These are phyloP conservation scores for Puntigrus tetrazona DNA, from an alignment of 2,113 vertebrate genomes.

Conservation along the genomic window DNA sequence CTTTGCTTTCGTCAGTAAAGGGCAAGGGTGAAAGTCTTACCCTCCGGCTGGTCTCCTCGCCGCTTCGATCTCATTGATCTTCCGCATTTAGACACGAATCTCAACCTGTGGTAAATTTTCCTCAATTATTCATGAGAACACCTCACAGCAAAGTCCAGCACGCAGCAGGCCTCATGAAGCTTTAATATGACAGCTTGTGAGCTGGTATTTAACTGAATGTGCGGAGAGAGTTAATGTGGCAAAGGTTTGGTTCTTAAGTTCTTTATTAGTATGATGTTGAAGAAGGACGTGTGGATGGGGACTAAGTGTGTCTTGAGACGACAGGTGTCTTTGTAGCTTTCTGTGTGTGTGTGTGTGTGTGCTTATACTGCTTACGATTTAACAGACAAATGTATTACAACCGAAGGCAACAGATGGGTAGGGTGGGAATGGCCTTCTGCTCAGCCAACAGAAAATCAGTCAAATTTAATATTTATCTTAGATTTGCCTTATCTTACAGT, in stretches of 20 bases:
- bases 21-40: not conserved
- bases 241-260: not conserved
- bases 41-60: not conserved
- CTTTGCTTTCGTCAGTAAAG: not conserved
- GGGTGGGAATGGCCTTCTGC: not conserved
- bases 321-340: not conserved
- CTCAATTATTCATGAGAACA: conserved; percentile 48
- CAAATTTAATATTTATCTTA: not conserved
- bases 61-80: conserved; percentile 19
- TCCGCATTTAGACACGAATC: not conserved
- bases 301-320: not conserved
- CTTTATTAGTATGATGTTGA: conserved; percentile 30
- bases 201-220: conserved; percentile 18
- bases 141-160: conserved; percentile 18
- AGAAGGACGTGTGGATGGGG: not conserved
- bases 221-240: conserved; percentile 20
- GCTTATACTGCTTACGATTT: not conserved
- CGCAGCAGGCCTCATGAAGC: not conserved
- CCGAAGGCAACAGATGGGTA: not conserved
- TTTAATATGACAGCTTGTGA: conserved; percentile 40
- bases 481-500: not conserved
- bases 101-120: conserved; percentile 27
- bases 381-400: conserved; percentile 10
- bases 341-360: not conserved
- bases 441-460: not conserved